A percentile compares a stretch with the other conserved stretches of the same genome.
Conservation (phyloP, 2,888 invertebrate species). For the Odontothrips loti region DNA sequence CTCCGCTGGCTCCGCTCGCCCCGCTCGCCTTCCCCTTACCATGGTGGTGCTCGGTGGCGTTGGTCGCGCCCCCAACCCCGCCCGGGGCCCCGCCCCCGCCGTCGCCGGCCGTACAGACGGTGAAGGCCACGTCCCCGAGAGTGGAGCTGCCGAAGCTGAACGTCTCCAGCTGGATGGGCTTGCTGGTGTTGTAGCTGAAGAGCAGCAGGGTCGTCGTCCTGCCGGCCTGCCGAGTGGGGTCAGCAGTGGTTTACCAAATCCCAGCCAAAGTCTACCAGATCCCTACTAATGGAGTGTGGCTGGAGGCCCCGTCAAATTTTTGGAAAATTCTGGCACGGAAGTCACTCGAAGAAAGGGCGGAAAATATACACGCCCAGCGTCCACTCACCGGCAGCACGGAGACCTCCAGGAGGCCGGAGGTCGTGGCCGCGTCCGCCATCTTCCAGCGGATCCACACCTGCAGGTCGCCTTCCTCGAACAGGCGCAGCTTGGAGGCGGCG, state of each 20-base stretch:
- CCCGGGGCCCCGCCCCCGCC: too few species aligned
- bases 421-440: neutral
- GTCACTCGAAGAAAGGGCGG: too few species aligned
- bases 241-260: too few species aligned
- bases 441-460: slow-evolving; percentile 5
- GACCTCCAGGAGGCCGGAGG: slow-evolving; percentile 11
- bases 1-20: neutral
- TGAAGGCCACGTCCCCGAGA: too few species aligned
- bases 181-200: slow-evolving; percentile 3
- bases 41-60: too few species aligned
- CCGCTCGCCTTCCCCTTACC: too few species aligned
- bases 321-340: too few species aligned
- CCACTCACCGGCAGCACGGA: neutral
- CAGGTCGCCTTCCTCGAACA: neutral
- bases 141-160: neutral
- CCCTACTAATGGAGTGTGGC: neutral
- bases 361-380: too few species aligned
- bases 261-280: too few species aligned
- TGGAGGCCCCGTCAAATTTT: too few species aligned
- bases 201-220: neutral
- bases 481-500: neutral
- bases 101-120: too few species aligned
- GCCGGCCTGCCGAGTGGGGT: neutral
- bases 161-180: slow-evolving; percentile 13
- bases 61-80: too few species aligned